A percentile compares a stretch with the other conserved stretches of the same genome.
Evolutionary conservation across 2,888 invertebrate genomes (phyloP).

Genomic region (Lissocephala sabroskyi): DNA sequence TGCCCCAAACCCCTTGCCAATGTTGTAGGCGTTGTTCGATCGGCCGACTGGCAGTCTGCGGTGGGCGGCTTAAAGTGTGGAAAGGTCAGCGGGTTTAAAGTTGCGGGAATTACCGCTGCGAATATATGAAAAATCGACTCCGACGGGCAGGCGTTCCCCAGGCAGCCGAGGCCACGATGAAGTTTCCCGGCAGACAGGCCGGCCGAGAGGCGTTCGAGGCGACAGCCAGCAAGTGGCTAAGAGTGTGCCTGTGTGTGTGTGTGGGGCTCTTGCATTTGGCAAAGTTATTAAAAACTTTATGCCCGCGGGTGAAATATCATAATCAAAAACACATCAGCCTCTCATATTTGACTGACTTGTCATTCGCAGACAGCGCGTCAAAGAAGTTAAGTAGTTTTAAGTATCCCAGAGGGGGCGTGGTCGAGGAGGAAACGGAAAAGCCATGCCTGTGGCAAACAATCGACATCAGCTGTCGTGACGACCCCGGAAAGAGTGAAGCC

Average conservation of each 20-base stretch:
- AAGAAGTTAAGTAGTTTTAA: no score
- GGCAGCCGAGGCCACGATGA: no score
- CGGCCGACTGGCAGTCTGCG: no score
- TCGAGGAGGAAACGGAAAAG: no score
- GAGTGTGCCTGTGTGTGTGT: constrained; percentile 12
- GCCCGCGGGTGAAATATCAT: constrained; percentile 50
- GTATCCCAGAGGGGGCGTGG: no score
- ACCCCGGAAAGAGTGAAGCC: no score
- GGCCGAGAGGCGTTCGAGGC: not conserved
- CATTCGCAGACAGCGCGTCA: constrained; percentile 17
- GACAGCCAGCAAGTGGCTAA: constrained; percentile 9
- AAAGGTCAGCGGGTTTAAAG: constrained; percentile 6
- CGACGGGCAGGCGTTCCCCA: no score
- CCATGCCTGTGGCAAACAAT: no score
- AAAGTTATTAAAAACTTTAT: constrained; percentile 60
- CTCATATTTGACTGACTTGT: no score
- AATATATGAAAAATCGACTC: constrained; percentile 11
- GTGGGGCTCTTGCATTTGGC: constrained; percentile 35
- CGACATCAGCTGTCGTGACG: no score
- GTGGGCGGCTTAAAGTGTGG: constrained; percentile 22
- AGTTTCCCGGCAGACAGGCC: no score
- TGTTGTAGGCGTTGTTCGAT: constrained; percentile 33
- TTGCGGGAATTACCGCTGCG: constrained; percentile 11
- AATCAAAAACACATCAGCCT: constrained; percentile 25
- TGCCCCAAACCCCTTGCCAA: constrained; percentile 19